Evolutionary conservation across 2,113 vertebrate species (phyloP), one percentile per base, ranked within the genome.

Genomic region (Raja brachyura): DNA sequence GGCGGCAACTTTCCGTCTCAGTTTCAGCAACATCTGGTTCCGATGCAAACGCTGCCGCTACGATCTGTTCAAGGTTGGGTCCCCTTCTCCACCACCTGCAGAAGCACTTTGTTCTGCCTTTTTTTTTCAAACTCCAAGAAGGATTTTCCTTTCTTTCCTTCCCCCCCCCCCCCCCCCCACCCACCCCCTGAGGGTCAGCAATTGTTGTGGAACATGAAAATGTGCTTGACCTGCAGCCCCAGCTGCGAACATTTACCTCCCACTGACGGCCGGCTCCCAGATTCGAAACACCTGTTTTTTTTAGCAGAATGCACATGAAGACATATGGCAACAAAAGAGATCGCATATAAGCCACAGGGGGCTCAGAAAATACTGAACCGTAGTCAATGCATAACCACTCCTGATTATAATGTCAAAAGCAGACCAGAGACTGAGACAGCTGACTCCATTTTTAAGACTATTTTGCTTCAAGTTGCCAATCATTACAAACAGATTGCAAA

Each of bases 241-340:
- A 97, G 97, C 97, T 97, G 97, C 96, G 97, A 97, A 96, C 96
- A 97, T 97, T 97, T 97, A 97, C 96, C 95, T 97, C 96, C 96
- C 96, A 93, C 96, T 95, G 95, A 96, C 96, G 96, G 96, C 96
- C 97, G 97, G 96, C 96, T 97, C 96, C 97, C 96, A 96, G 96
- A 96, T 96, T 96, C 96, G 96, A 96, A 97, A 96, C 97, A 97
- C 97, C 97, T 97, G 97, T 96, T 96, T 73, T 20, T 96, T 96
- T 95, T 96, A 97, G 96, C 95, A 96, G 96, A 97, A 96, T 94
- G 95, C 95, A 95, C 95, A 95, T 95, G 95, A 96, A 96, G 96
- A 96, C 97, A 96, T 96, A 96, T 93, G 93, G 95, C 96, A 95
- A 96, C 95, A 95, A 96, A 96, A 97, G 96, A 96, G 96, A 95